Base-by-base conservation (phyloP, 2,888 invertebrate species). In the Amblyteles armatorius region DNA sequence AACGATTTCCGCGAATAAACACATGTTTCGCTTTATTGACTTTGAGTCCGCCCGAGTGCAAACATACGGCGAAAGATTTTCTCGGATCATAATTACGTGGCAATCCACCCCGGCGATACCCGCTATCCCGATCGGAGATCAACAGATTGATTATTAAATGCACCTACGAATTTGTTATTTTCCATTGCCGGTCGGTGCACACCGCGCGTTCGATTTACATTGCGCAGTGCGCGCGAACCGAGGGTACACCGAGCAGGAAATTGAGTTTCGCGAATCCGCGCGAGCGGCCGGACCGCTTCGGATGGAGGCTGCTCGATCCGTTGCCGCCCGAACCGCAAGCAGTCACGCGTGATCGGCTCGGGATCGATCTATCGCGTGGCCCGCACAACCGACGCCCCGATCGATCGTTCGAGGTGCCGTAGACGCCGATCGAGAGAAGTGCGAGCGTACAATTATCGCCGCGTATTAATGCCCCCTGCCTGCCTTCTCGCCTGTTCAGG, bases 381-480 rank as follows among this genome's bases (percentile, higher is more conserved):
- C 63, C 48, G 50, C 19, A 50, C 36, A 50, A 40, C 55, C 77
- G 67, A 77, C 77, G 77, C 67, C 65, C 76, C 74, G 84, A 85
- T 81, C 83, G 87, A 71, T 80, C 86, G 83, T 88, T 87, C 87
- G 74, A 82, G 83, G 85, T 63, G 33, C 63, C 29, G 63, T 63
- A 63, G 26, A 63, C 77, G 52, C 40, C 33, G 84, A 79, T 77
- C 74, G 79, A 81, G 79, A 57, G 67, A 89, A 90, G 89, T 88
- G 90, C 89, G 89, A 89, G 87, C 85, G 87, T 89, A 89, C 90
- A 91, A 91, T 91, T 91, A 91, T 89, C 88, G 84, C 87, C 84
- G 84, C 84, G 83, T 88, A 89, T 90, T 88, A 88, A 88, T 88
- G 79, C 83, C 79, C 71, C 79, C 19, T 65, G 68, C 82, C 74